Evolutionary conservation across 1,140 invertebrate species (phyloP), one percentile per base, ranked within the genome.

Genomic region (Calosoma granatense): DNA sequence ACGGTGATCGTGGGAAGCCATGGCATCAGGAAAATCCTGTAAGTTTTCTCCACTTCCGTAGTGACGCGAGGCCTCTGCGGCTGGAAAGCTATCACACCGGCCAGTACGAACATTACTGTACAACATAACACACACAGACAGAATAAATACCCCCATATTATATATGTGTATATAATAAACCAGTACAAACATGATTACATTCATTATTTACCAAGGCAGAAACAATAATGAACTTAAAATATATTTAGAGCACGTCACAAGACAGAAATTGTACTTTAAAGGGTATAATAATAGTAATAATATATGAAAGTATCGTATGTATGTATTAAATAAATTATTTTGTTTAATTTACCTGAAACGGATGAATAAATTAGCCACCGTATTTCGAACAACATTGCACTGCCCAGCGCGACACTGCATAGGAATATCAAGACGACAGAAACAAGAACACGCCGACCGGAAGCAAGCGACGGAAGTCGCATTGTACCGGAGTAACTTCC

Each of bases 1-100:
- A 59, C 62, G 3, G 60, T 59, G 15, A 58, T 56, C 20, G 60
- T 39, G 11, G 56, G 20, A n/a, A 64, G 11, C 14, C 47, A 58
- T 26, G 62, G 59, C 20, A 62, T 36, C n/a, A 36, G n/a, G 26
- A 36, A 36, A 36, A 36, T 36, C 26, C 26, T 36, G n/a, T 36
- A n/a, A 6, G 26, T 36, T 36, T n/a, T 36, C 6, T n/a, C n/a
- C 6, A 6, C 26, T n/a, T 36, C 26, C 22, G 20, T 53, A 53
- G 12, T 12, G 2, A 20, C 52, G 1, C 12, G 20, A 21, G 17
- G 20, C 2, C 12, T 39, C 39, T 60, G 59, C 2, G 59, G 59
- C 53, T 58, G 53, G 19, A 20, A 20, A 14, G 39, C 41, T 20
- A 60, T 60, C 14, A 23, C 20, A 9, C 57, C 12, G 19, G 54